Evolutionary conservation across 2,113 vertebrate genomes (phyloP).

Genomic region (Nerophis lumbriciformis): DNA sequence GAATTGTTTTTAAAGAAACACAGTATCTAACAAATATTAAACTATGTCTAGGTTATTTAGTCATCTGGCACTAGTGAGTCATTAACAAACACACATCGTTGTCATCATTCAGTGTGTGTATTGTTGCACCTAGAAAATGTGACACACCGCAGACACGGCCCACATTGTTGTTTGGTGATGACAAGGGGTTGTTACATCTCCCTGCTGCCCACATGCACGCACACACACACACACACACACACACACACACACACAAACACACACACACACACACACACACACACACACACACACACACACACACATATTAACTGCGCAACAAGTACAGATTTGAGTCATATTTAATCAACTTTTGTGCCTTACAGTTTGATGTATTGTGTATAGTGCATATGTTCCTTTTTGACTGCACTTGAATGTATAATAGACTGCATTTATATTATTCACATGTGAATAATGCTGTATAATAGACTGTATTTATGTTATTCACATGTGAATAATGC

Average conservation of each 20-base stretch:
- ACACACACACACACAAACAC: not conserved
- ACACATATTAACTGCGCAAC: not conserved
- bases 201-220: constrained; percentile 5
- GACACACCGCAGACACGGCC: constrained; percentile 8
- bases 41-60: no score
- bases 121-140: not conserved
- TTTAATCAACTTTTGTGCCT: not conserved
- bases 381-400: no score
- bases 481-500: no score
- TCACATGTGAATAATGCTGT: no score
- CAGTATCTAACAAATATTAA: no score
- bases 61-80: not conserved
- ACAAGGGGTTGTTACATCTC: constrained; percentile 15
- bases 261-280: not conserved
- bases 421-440: no score
- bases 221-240: not conserved
- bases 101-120: not conserved
- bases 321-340: constrained; percentile 5
- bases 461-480: no score
- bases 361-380: not conserved
- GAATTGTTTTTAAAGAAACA: no score
- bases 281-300: not conserved
- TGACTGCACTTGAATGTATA: no score
- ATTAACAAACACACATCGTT: not conserved
- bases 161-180: constrained; percentile 2